A percentile compares a stretch with the other conserved stretches of the same genome.
Conservation (phyloP, 1,140 invertebrate genomes). For the Brachionus plicatilis region DNA sequence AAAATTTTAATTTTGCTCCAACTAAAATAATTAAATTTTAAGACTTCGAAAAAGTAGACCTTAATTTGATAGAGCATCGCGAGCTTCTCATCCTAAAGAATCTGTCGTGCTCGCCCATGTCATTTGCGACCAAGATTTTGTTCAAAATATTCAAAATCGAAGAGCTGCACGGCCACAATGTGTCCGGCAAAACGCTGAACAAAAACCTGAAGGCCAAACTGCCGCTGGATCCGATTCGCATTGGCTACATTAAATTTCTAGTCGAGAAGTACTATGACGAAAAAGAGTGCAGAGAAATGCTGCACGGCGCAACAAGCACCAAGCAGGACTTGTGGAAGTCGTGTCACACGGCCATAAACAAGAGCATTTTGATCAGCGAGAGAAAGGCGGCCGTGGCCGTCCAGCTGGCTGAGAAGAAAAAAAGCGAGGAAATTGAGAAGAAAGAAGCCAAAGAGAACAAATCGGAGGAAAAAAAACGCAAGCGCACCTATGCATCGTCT, state of each 20-base stretch:
- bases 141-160: constrained; percentile 40
- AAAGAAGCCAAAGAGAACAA: not conserved
- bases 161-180: constrained; percentile 40
- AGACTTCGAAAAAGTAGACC: constrained; percentile 37
- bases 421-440: not conserved
- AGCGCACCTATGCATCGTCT: not conserved
- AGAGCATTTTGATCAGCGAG: constrained; percentile 36
- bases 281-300: constrained; percentile 38
- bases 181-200: constrained; percentile 21
- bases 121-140: constrained; percentile 31
- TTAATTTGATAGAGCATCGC: constrained; percentile 5
- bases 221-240: constrained; percentile 19
- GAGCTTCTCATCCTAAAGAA: not conserved
- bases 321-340: constrained; percentile 40
- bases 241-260: constrained; percentile 35
- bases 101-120: constrained; percentile 36
- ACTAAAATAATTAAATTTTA: not conserved
- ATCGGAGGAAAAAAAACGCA: not conserved
- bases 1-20: too few species aligned
- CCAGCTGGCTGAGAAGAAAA: not conserved
- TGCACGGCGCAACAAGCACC: constrained; percentile 10
- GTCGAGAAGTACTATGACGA: constrained; percentile 39
- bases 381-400: constrained; percentile 17
- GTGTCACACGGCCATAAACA: constrained; percentile 37
- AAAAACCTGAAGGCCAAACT: constrained; percentile 34